Conservation (phyloP, 2,113 vertebrate species). For the Tragelaphus buxtoni region DNA sequence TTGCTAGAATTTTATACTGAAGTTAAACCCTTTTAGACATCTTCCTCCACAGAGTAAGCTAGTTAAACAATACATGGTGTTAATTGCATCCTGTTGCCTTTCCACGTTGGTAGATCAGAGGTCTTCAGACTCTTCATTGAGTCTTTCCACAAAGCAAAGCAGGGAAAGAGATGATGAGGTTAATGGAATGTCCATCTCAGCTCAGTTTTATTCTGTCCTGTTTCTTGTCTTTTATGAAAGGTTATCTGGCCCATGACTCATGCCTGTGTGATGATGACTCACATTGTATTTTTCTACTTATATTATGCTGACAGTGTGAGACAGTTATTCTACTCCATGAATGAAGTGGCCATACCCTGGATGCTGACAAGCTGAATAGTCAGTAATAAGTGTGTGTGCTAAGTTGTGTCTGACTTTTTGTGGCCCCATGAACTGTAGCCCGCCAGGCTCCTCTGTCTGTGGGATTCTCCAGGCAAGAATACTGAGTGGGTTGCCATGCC, state of each 20-base stretch:
- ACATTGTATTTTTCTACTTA: not conserved
- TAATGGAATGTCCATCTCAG: not conserved
- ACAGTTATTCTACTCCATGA: not conserved
- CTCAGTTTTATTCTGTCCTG: not conserved
- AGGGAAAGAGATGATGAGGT: not conserved
- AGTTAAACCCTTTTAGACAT: constrained; percentile 36
- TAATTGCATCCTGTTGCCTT: not conserved
- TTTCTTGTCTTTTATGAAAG: not conserved
- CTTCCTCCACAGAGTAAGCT: not conserved
- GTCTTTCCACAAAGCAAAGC: not conserved
- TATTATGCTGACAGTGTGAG: not conserved
- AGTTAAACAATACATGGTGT: not conserved
- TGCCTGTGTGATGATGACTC: not conserved
- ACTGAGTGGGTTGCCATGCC: not conserved
- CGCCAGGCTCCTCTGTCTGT: not conserved
- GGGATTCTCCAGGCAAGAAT: not conserved
- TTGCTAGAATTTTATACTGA: constrained; percentile 39
- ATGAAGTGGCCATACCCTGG: not conserved
- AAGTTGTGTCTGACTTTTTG: not conserved
- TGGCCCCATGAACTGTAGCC: not conserved
- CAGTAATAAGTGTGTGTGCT: not conserved
- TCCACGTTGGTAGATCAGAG: not conserved
- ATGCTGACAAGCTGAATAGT: not conserved
- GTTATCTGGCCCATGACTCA: not conserved
- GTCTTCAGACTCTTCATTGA: not conserved